Evolutionary conservation across 2,888 invertebrate species (phyloP), one percentile per base, ranked within the genome.

Genomic region (Stenoptilia bipunctidactyla): DNA sequence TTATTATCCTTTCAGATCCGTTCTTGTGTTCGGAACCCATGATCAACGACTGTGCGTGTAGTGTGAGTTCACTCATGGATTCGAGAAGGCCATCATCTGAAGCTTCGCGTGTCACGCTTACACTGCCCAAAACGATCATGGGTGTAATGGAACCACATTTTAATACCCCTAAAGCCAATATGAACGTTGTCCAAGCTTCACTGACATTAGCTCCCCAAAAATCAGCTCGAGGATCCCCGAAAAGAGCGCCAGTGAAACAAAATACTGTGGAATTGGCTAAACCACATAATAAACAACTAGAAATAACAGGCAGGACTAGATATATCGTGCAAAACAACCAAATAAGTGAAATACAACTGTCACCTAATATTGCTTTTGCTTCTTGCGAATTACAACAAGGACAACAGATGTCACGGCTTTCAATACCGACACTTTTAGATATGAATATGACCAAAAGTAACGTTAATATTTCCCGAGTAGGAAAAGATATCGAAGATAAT

Each of bases 11-110:
- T 41, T 30, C 71, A 87, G 86, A 87, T 75, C 86, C 87, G 43
- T 85, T 87, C 56, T 66, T 87, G 44, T 86, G 85, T 54, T 72
- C 83, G 35, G 84, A 83, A 33, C 55, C 80, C 9, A 49, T 71
- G 34, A 76, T 77, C 58, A 89, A 90, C 52, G 90, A 90, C 57
- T 90, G 90, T 60, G 89, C 87, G 43, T 90, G 90, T 66, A 89
- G 89, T 39, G 84, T 90, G 38, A 86, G 86, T 37, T 88, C 88
- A 38, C 86, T 89, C 36, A 75, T 90, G 66, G 89, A 90, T 54
- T 88, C 89, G 20, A 83, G 89, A 50, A 75, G 86, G 46, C 85
- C 84, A 20, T 84, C 85, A 34, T 77, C 86, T n/a, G 86, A 87
- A 54, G 86, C 87, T 2, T 88, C 88, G 46, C 71, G 82, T 54